Percentiles rank a stretch among this genome's conserved stretches.
These are phyloP conservation scores for Heliconius erato DNA, from an alignment of 2,888 invertebrate species.

Conservation along the genomic window DNA sequence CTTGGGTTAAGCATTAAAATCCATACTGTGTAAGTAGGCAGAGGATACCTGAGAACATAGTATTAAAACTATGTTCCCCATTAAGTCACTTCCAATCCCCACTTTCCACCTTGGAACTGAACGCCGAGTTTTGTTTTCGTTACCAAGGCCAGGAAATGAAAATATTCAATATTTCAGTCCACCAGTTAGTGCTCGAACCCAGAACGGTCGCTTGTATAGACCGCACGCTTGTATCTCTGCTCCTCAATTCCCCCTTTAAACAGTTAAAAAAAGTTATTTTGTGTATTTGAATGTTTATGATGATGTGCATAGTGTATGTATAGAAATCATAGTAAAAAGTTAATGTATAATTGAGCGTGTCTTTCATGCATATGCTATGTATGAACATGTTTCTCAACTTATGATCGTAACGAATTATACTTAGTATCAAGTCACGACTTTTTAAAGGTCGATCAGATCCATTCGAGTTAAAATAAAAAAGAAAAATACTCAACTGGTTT, in stretches of 20 bases:
- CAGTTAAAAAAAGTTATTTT: background rate
- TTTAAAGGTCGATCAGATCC: background rate
- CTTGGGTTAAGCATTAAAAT: background rate
- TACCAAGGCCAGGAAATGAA: no score
- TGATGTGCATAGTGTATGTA: background rate
- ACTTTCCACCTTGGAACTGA: no score
- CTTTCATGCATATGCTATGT: background rate
- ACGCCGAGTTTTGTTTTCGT: no score
- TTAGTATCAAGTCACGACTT: constrained; percentile 14
- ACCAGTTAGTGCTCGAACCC: no score
- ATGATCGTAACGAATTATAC: background rate
- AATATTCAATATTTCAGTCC: no score
- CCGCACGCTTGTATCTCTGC: no score
- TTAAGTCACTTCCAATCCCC: no score
- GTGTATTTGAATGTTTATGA: background rate
- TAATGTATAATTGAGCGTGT: background rate
- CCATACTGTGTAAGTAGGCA: no score
- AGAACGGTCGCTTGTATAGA: no score
- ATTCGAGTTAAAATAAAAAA: background rate
- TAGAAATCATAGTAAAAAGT: background rate
- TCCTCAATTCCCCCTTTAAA: background rate
- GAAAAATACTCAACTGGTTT: constrained; percentile 6
- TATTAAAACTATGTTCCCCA: no score
- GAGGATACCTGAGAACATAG: no score
- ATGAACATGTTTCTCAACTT: background rate